Base-by-base conservation (phyloP, 2,888 invertebrate genomes). In the Lasioglossum calceatum region DNA sequence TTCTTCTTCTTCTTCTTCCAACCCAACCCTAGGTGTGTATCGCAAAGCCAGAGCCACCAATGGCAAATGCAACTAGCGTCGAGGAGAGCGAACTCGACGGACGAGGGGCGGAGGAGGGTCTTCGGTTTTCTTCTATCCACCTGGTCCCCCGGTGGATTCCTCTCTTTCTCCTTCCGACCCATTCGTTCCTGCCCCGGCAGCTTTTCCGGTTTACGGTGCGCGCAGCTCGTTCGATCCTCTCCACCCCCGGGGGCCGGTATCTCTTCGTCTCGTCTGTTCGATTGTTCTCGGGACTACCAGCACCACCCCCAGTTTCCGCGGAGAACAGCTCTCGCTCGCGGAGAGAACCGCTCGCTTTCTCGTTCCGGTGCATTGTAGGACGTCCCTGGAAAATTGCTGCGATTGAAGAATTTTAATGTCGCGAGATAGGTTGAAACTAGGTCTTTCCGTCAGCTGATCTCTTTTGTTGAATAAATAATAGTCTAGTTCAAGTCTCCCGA, bases 51-150 rank as follows among this genome's bases (percentile, higher is more conserved):
- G 70, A 84, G 72, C 78, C 81, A 86, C 82, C 86, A 83, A 91
- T 82, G 75, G 87, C 85, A 91, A 87, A 87, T 84, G 85, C 84
- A 85, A 88, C 84, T 80, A 87, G n/a, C n/a, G 4, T 58, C 81
- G 75, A 67, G 77, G 54, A 81, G 85, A 82, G 70, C 64, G 61
- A 77, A 88, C 27, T 67, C 23, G 47, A n/a, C 44, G 74, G 36
- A 78, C 44, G 50, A 50, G 67, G 44, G 77, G 64, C 44, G 42
- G 12, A 78, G 39, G n/a, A 27, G 42, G n/a, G 50, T 42, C 50
- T 32, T 16, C 19, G n/a, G 16, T 64, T 47, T 47, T 44, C 47
- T 77, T 27, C 14, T 23, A 32, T 44, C 32, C 64, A 23, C 23
- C n/a, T n/a, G 58, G 10, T 16, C 44, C 39, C 39, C 32, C 36